Conservation (phyloP, 2,888 invertebrate genomes). For the Lagria hirta region DNA sequence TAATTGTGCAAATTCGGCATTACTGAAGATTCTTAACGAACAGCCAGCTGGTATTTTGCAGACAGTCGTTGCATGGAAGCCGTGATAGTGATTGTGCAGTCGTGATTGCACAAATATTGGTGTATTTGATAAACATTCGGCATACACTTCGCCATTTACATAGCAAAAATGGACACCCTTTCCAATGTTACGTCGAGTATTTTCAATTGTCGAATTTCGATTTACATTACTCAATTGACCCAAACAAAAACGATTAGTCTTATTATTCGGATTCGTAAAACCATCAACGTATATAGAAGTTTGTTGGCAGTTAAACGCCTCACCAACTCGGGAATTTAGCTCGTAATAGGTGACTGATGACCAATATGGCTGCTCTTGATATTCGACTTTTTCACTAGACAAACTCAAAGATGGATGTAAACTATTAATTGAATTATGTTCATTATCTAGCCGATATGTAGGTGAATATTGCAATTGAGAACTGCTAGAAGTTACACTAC, state of each 20-base stretch:
- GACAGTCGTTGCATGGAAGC: slow-evolving; percentile 98
- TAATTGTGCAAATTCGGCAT: slow-evolving; percentile 93
- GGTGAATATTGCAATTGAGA: slow-evolving; percentile 82
- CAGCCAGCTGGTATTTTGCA: slow-evolving; percentile 98
- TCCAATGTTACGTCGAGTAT: slow-evolving; percentile 96
- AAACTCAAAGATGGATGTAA: slow-evolving; percentile 48
- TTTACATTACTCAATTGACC: slow-evolving; percentile 98
- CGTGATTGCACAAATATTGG: slow-evolving; percentile 98
- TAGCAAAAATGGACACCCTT: slow-evolving; percentile 65
- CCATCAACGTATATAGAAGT: slow-evolving; percentile 96
- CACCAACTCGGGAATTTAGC: slow-evolving; percentile 95
- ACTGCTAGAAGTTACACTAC: slow-evolving; percentile 59
- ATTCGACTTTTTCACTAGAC: slow-evolving; percentile 85
- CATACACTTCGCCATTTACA: slow-evolving; percentile 96
- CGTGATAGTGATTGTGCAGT: slow-evolving; percentile 97
- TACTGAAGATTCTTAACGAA: slow-evolving; percentile 97
- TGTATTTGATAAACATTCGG: slow-evolving; percentile 95
- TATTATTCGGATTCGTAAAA: slow-evolving; percentile 97
- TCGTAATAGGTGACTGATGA: slow-evolving; percentile 99
- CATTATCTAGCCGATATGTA: slow-evolving; percentile 89
- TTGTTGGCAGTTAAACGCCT: slow-evolving; percentile 90
- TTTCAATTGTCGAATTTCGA: slow-evolving; percentile 97
- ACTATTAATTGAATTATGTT: slow-evolving; percentile 64
- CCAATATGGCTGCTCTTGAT: slow-evolving; percentile 95
- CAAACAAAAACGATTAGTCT: slow-evolving; percentile 94